phyloP scores from a whole-genome alignment of 2,113 vertebrate species.

The Agapornis roseicollis region DNA sequence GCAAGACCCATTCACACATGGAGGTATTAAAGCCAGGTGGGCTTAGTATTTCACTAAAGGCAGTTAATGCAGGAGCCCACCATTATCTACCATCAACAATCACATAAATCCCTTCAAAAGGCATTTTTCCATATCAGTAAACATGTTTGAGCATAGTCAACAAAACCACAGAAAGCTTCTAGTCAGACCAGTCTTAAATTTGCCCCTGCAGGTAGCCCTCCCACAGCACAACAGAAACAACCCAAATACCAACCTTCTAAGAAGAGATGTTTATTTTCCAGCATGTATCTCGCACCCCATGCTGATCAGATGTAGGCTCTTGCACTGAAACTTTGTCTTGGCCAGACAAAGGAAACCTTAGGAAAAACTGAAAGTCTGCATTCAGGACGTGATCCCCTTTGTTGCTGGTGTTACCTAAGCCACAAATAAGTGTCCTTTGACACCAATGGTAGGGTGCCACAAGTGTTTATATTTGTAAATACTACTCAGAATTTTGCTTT shows the following conservation, averaged over 20 bases:
- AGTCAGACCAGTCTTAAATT: neutral
- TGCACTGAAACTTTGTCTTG: conserved; percentile 24
- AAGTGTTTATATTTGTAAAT: conserved; percentile 58
- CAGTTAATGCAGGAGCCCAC: neutral
- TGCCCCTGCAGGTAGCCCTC: neutral
- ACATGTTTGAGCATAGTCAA: neutral
- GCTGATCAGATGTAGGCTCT: neutral
- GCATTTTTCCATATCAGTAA: neutral
- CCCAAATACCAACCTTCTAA: neutral
- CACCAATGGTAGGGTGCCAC: conserved; percentile 59
- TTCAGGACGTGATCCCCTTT: neutral
- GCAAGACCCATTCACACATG: neutral
- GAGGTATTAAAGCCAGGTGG: neutral
- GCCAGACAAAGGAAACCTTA: neutral
- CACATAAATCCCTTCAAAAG: neutral
- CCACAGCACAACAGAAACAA: neutral
- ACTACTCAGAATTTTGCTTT: conserved; percentile 36
- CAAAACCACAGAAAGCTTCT: neutral
- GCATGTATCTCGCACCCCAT: neutral
- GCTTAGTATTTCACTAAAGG: neutral
- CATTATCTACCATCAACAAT: neutral
- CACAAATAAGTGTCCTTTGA: conserved; percentile 66
- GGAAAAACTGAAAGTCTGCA: neutral
- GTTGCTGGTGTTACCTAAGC: conserved; percentile 38
- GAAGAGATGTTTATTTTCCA: neutral